Evolutionary conservation across 2,888 invertebrate genomes (phyloP).

Genomic region (Rhagophthalmus giganteus): DNA sequence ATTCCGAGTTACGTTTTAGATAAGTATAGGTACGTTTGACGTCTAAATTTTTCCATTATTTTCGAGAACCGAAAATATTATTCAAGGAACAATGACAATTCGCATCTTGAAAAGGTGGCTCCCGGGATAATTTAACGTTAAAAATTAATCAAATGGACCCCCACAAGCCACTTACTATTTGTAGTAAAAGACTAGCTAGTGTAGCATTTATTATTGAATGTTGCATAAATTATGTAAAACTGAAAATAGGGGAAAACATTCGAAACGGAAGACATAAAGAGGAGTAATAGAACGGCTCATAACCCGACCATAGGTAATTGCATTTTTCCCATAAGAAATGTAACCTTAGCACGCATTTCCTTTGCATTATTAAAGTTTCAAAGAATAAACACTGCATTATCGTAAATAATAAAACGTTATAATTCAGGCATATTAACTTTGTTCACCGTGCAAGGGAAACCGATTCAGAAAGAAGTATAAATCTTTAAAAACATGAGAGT

Average conservation of each 20-base stretch:
- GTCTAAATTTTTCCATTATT: no score
- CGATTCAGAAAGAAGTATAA: conserved; percentile 5
- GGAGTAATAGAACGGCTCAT: conserved; percentile 13
- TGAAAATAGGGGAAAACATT: conserved; percentile 8
- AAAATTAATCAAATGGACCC: no score
- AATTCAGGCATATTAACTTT: conserved; percentile 14
- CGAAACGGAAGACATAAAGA: conserved; percentile 16
- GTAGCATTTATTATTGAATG: not conserved
- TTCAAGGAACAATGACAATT: no score
- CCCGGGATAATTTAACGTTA: no score
- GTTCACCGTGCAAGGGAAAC: conserved; percentile 7
- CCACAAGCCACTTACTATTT: no score
- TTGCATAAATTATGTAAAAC: not conserved
- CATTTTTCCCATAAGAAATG: conserved; percentile 21
- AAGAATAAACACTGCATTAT: conserved; percentile 15
- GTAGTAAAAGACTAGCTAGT: no score
- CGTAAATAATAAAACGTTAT: conserved; percentile 9
- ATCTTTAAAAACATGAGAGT: conserved; percentile 11
- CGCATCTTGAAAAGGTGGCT: no score
- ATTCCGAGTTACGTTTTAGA: no score
- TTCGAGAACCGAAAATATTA: no score
- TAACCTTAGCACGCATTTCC: conserved; percentile 20
- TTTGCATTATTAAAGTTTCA: conserved; percentile 15
- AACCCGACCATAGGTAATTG: conserved; percentile 20
- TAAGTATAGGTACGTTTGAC: no score